Percentiles rank a stretch among this genome's conserved stretches.
phyloP scores from a whole-genome alignment of 2,113 vertebrate species.

The Tetrao urogallus region DNA sequence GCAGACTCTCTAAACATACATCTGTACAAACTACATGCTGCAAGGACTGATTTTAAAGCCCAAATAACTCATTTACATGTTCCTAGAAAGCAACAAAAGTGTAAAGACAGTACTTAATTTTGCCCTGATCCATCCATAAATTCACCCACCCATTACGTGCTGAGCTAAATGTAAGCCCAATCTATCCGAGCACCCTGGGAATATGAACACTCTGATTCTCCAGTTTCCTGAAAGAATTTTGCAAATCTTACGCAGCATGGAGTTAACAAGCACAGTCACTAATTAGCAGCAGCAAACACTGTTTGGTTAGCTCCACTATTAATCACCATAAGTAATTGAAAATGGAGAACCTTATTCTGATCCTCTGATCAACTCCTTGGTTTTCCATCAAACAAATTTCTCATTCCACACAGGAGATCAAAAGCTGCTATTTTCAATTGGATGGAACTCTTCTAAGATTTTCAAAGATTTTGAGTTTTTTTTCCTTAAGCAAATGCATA shows the following conservation, averaged over 20 bases:
- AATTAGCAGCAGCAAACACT: not conserved
- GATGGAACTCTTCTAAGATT: not conserved
- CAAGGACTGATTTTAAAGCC: not conserved
- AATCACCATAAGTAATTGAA: not conserved
- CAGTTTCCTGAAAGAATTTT: not conserved
- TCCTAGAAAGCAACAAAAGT: not conserved
- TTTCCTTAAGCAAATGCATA: not conserved
- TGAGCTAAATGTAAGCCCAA: not conserved
- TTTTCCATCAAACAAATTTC: not conserved
- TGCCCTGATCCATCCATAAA: not conserved
- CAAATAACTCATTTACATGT: rapidly evolving
- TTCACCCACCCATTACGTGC: not conserved
- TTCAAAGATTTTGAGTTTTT: not conserved
- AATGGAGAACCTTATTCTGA: not conserved
- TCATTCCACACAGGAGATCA: not conserved
- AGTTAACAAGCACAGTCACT: not conserved
- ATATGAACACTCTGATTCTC: not conserved
- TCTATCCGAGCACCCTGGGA: not conserved
- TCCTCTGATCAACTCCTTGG: not conserved
- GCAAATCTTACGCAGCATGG: not conserved
- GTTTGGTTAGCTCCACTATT: not conserved
- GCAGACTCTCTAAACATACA: not conserved
- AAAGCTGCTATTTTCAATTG: not conserved
- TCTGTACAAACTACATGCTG: not conserved
- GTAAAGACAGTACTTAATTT: not conserved